These are phyloP conservation scores for Atta texana DNA, from an alignment of 1,140 invertebrate species.

Conservation along the genomic window DNA sequence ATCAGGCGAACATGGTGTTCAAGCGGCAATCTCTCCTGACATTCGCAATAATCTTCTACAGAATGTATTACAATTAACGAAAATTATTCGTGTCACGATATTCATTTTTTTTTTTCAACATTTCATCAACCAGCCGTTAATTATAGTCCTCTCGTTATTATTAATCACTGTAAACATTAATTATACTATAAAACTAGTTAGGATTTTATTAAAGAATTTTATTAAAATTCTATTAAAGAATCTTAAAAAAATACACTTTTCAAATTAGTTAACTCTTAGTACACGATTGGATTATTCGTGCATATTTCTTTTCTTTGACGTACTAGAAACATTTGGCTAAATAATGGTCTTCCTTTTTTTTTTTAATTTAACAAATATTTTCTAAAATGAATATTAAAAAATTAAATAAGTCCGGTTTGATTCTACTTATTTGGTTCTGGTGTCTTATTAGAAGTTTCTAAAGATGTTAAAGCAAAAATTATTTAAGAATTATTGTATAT, in stretches of 20 bases:
- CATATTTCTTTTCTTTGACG: too few relatives aligned
- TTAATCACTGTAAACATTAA: background rate
- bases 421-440: too few relatives aligned
- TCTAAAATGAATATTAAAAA: too few relatives aligned
- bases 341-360: too few relatives aligned
- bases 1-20: conserved; percentile 19
- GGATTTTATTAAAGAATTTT: background rate
- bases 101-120: background rate
- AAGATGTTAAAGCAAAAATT: too few relatives aligned
- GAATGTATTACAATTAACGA: conserved; percentile 20
- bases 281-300: too few relatives aligned
- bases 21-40: background rate
- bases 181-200: background rate
- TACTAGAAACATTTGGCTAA: too few relatives aligned
- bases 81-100: background rate
- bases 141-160: background rate
- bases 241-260: background rate
- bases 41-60: conserved; percentile 17
- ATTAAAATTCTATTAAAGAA: background rate
- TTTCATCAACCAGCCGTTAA: background rate
- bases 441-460: too few relatives aligned
- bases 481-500: too few relatives aligned
- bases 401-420: too few relatives aligned
- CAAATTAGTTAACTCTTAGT: too few relatives aligned
- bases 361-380: too few relatives aligned